Evolutionary conservation across 2,888 invertebrate species (phyloP).

Genomic region (Athalia rosae): DNA sequence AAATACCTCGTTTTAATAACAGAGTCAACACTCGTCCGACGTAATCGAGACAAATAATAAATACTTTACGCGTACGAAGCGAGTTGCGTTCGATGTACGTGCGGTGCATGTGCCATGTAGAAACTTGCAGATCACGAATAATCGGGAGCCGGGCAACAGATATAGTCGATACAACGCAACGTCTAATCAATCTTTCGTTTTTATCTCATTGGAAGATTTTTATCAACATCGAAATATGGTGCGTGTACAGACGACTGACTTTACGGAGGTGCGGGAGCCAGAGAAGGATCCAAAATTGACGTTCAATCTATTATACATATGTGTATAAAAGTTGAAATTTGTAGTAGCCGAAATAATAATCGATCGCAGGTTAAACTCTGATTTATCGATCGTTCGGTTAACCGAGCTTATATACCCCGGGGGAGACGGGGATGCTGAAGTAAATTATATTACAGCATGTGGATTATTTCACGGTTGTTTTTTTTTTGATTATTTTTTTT

Average conservation of each 20-base stretch:
- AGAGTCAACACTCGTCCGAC: neutral
- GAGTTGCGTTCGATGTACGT: no score
- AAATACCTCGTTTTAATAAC: slow-evolving; percentile 28
- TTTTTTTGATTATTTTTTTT: no score
- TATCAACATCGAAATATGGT: neutral
- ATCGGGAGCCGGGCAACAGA: no score
- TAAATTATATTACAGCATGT: neutral
- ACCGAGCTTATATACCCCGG: slow-evolving; percentile 7
- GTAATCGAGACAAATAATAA: slow-evolving; percentile 24
- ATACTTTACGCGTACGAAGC: neutral
- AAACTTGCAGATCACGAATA: no score
- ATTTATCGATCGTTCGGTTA: slow-evolving; percentile 37
- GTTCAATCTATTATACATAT: neutral
- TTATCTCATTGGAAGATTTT: slow-evolving; percentile 19
- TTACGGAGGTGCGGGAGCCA: no score
- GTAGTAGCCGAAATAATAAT: slow-evolving; percentile 38
- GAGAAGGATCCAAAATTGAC: no score
- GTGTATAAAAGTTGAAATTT: neutral
- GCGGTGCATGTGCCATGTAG: no score
- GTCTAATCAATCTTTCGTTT: slow-evolving; percentile 33
- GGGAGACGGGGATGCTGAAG: neutral
- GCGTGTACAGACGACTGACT: no score
- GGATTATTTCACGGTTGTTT: neutral
- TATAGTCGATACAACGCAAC: no score
- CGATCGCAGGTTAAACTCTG: slow-evolving; percentile 34